Evolutionary conservation across 2,888 invertebrate genomes (phyloP).

Genomic region (Cerceris ruficornis): DNA sequence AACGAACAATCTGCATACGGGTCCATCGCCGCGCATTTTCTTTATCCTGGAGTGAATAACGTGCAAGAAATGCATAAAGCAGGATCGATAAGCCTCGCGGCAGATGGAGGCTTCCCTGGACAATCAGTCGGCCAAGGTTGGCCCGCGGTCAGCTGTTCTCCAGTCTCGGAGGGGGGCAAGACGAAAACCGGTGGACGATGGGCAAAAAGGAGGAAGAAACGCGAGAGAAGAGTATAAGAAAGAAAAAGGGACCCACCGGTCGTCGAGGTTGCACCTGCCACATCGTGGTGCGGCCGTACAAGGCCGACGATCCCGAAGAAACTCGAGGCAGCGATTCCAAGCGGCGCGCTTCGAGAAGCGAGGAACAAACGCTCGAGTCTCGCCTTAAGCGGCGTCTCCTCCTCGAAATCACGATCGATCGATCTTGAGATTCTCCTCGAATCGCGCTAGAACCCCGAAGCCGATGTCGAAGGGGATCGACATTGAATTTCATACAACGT

Average conservation of each 20-base stretch:
- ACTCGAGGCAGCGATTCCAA: slow-evolving; percentile 63
- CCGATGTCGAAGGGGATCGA: slow-evolving; percentile 40
- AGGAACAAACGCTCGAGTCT: slow-evolving; percentile 69
- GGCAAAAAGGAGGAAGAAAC: slow-evolving; percentile 42
- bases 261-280: slow-evolving; percentile 73
- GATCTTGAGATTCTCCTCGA: slow-evolving; percentile 53
- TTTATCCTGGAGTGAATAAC: too few relatives aligned
- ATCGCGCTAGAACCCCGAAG: slow-evolving; percentile 30
- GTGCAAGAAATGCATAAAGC: too few relatives aligned
- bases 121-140: slow-evolving; percentile 71
- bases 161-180: slow-evolving; percentile 41
- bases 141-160: slow-evolving; percentile 69
- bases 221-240: slow-evolving; percentile 34
- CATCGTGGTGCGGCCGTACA: slow-evolving; percentile 77
- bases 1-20: too few relatives aligned
- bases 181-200: slow-evolving; percentile 63
- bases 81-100: not conserved
- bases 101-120: slow-evolving; percentile 28
- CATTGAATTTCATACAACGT: slow-evolving; percentile 54
- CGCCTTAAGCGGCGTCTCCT: slow-evolving; percentile 67
- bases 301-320: slow-evolving; percentile 72
- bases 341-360: slow-evolving; percentile 58
- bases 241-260: slow-evolving; percentile 61
- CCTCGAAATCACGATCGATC: slow-evolving; percentile 66
- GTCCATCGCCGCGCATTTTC: too few relatives aligned